Percentiles rank a stretch among this genome's conserved stretches.
Conservation (phyloP, 1,140 invertebrate genomes). For the Matsumurasca onukii region DNA sequence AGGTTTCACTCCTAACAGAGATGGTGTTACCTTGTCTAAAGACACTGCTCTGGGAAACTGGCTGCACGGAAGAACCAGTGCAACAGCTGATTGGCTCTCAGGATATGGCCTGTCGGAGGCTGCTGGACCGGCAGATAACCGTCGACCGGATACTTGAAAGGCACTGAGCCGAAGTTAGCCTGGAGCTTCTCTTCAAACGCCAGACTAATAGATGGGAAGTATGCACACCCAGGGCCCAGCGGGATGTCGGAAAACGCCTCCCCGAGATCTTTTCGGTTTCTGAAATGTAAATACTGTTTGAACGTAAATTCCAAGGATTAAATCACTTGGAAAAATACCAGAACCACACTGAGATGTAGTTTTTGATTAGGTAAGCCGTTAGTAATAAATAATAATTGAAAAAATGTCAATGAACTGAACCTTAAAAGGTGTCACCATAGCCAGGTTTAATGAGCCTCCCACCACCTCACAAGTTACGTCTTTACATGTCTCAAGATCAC, state of each 20-base stretch:
- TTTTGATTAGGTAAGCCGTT: no score
- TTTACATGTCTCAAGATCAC: no score
- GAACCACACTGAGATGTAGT: no score
- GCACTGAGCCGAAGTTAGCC: conserved; percentile 77
- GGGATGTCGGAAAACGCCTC: conserved; percentile 70
- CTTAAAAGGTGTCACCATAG: no score
- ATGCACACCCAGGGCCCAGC: conserved; percentile 69
- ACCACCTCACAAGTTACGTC: no score
- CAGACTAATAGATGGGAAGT: conserved; percentile 76
- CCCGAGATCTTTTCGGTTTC: conserved; percentile 75
- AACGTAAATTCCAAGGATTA: neutral
- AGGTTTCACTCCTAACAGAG: no score
- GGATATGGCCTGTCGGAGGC: conserved; percentile 48
- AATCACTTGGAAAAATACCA: no score
- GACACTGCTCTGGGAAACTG: no score
- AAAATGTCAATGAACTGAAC: no score
- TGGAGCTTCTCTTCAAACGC: conserved; percentile 72
- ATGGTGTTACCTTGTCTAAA: no score
- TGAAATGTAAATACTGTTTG: conserved; percentile 43
- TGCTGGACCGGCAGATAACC: conserved; percentile 68
- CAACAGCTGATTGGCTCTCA: conserved; percentile 60
- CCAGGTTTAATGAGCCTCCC: no score
- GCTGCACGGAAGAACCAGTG: conserved; percentile 49
- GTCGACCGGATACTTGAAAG: conserved; percentile 67
- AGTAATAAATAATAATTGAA: no score